phyloP scores from a whole-genome alignment of 2,797 vertebrate species.

The Cryptoblepharus egeriae region DNA sequence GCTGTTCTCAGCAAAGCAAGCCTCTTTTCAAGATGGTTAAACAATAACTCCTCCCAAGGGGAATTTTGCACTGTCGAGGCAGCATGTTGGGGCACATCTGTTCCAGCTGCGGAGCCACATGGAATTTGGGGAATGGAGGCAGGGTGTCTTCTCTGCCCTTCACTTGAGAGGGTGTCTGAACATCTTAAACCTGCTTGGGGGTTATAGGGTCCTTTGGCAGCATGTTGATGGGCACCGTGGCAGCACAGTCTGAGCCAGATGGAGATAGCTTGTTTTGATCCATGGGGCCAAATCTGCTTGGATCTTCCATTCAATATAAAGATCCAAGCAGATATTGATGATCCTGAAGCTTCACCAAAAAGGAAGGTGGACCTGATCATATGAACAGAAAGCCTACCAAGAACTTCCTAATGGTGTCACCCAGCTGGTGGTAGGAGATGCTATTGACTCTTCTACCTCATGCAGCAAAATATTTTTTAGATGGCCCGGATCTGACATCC shows the following conservation, averaged over 20 bases:
- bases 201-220: background rate
- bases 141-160: background rate
- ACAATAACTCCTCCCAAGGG: constrained; percentile 50
- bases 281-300: too few species aligned
- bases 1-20: constrained; percentile 9
- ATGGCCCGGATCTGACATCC: background rate
- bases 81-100: constrained; percentile 52
- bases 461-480: background rate
- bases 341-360: too few species aligned
- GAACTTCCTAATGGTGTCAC: too few species aligned
- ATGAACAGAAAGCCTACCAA: too few species aligned
- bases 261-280: too few species aligned
- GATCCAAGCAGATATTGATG: too few species aligned
- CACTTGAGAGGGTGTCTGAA: background rate
- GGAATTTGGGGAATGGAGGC: constrained; percentile 44
- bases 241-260: background rate
- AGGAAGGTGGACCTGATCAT: too few species aligned
- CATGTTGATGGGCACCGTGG: too few species aligned
- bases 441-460: background rate
- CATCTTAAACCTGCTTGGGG: background rate
- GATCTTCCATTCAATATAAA: too few species aligned
- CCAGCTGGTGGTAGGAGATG: background rate
- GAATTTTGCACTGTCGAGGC: constrained; percentile 36
- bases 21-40: constrained; percentile 49
- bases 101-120: constrained; percentile 42